These are phyloP conservation scores for Andrena minutula DNA, from an alignment of 2,888 invertebrate genomes.

Conservation along the genomic window DNA sequence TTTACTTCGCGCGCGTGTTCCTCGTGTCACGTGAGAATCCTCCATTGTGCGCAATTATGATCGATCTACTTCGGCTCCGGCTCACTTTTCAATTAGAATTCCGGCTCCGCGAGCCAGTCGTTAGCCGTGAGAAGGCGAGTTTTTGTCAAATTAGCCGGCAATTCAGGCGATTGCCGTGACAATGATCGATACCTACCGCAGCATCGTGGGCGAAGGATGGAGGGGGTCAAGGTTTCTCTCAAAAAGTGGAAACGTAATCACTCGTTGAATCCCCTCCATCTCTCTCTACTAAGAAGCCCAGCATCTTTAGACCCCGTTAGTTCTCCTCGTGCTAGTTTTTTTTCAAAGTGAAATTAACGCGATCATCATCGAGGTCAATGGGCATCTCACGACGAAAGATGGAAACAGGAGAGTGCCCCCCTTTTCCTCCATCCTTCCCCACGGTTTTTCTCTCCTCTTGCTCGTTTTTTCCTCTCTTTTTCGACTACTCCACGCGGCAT, in stretches of 20 bases:
- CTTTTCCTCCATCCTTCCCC: conserved; percentile 3
- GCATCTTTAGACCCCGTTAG: background rate
- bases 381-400: conserved; percentile 41
- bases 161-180: conserved; percentile 16
- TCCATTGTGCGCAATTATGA: conserved; percentile 2
- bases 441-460: conserved; percentile 33
- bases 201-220: conserved; percentile 20
- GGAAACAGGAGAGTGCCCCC: conserved; percentile 33
- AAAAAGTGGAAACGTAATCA: conserved; percentile 26
- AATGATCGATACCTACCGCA: conserved; percentile 43
- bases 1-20: background rate
- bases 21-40: conserved; percentile 21
- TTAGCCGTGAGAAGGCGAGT: conserved; percentile 31
- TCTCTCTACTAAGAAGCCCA: background rate
- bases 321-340: background rate
- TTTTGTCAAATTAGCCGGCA: conserved; percentile 70
- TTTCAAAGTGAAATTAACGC: conserved; percentile 23
- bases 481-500: conserved; percentile 73
- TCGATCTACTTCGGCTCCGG: background rate
- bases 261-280: background rate
- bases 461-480: conserved; percentile 17
- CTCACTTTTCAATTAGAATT: background rate
- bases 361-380: conserved; percentile 53
- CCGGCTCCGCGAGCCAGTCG: background rate
- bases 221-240: background rate